Evolutionary conservation across 1,140 invertebrate species (phyloP), one percentile per base, ranked within the genome.

Genomic region (Psilanteris sp.): DNA sequence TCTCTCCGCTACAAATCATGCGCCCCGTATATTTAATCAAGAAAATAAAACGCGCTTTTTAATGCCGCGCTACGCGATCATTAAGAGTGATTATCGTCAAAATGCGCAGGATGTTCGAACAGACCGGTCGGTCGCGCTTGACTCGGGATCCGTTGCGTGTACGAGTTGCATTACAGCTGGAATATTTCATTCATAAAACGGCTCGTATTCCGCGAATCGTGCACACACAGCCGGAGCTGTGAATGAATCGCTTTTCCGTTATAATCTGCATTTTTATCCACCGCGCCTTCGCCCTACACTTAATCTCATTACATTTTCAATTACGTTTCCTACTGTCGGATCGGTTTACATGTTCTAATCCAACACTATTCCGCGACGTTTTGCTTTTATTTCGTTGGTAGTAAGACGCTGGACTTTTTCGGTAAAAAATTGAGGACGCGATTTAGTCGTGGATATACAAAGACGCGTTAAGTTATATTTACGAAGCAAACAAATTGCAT

Each of bases 181-280:
- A 70, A 76, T 76, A 76, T 76, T 76, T 76, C 73, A 70, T 76
- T 70, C 72, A 75, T 75, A 75, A 75, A 75, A 55, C 61, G 36
- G 26, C 43, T 37, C 54, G 54, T 67, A 67, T 74, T 61, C 71
- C 54, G 27, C 61, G 61, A 74, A 74, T 43, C 55, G 50, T 27
- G 52, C 44, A 54, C 44, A 43, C 50, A 61, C 66, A 29, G 74
- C 54, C 66, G 74, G 14, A 77, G 66, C 74, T 61, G 74, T 77
- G 74, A 77, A 77, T 71, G 74, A 71, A 71, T 67, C 74, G 66
- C 55, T 71, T 77, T 77, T 77, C 74, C 74, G 74, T 71, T 71
- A 71, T 64, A 48, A 66, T 66, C 29, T 26, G 50, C 44, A 54
- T 62, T 77, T 77, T 72, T 64, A 48, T 37, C 16, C 13, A 8